phyloP scores from a whole-genome alignment of 2,888 invertebrate genomes.

The Sympetrum striolatum region DNA sequence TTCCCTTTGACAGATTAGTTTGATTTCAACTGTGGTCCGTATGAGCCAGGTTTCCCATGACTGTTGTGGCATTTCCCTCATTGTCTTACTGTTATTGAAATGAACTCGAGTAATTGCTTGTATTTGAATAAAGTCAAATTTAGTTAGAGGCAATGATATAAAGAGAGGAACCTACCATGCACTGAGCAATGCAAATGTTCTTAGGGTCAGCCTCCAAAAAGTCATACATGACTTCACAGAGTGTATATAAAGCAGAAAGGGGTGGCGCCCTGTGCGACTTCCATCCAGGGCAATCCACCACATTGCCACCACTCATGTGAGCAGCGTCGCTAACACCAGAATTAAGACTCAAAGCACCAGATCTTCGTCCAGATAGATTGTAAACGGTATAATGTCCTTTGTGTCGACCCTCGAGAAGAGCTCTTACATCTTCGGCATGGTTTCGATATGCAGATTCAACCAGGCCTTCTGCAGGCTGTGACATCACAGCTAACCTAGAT shows the following conservation, averaged over 20 bases:
- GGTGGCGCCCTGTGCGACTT: slow-evolving; percentile 69
- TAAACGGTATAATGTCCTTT: slow-evolving; percentile 81
- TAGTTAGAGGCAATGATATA: neutral
- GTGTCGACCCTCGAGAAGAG: slow-evolving; percentile 79
- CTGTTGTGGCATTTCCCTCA: too few species aligned
- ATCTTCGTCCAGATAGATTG: slow-evolving; percentile 73
- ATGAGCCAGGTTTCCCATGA: neutral
- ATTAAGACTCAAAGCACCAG: neutral
- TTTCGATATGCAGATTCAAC: slow-evolving; percentile 89
- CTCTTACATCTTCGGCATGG: slow-evolving; percentile 89
- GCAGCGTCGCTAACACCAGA: neutral
- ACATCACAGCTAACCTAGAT: slow-evolving; percentile 90
- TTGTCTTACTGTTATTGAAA: too few species aligned
- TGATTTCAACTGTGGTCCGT: too few species aligned
- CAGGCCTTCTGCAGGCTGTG: slow-evolving; percentile 91
- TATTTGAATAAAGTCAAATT: too few species aligned
- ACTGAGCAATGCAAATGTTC: slow-evolving; percentile 84
- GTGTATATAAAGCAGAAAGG: slow-evolving; percentile 78
- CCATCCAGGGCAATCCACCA: slow-evolving; percentile 63
- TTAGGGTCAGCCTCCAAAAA: slow-evolving; percentile 82
- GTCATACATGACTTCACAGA: slow-evolving; percentile 88
- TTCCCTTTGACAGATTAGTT: too few species aligned
- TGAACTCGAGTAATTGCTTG: too few species aligned
- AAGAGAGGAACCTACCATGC: slow-evolving; percentile 67
- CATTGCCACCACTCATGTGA: slow-evolving; percentile 53